Percentiles rank a stretch among this genome's conserved stretches.
These are phyloP conservation scores for Doryteuthis pealeii DNA, from an alignment of 1,140 invertebrate species.

Conservation along the genomic window DNA sequence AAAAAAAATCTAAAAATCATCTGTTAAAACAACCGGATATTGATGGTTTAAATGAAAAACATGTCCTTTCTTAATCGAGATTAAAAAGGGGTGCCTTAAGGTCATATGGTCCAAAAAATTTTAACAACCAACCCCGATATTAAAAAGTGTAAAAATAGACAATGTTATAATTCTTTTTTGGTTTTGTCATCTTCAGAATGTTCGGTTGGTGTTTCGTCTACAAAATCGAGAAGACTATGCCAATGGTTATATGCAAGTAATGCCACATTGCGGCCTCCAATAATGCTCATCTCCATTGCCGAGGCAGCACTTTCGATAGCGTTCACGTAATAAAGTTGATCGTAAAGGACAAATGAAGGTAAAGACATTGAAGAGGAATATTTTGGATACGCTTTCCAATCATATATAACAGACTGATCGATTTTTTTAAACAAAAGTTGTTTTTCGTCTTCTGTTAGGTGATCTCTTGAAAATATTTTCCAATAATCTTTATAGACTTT, in stretches of 20 bases:
- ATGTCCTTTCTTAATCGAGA: no score
- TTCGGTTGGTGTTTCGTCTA: conserved; percentile 39
- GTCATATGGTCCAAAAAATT: no score
- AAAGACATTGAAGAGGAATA: conserved; percentile 60
- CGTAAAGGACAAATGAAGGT: conserved; percentile 65
- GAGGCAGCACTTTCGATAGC: conserved; percentile 72
- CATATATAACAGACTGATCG: conserved; percentile 51
- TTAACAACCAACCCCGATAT: no score
- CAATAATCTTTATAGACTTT: conserved; percentile 55
- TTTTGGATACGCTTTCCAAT: conserved; percentile 71
- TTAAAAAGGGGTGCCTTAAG: no score
- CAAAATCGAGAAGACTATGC: conserved; percentile 47
- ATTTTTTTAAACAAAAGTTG: conserved; percentile 63
- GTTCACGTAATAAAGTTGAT: conserved; percentile 69
- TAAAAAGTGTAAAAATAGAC: no score
- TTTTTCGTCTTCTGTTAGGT: conserved; percentile 60
- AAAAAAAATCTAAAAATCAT: no score
- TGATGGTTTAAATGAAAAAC: no score
- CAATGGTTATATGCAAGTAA: conserved; percentile 63
- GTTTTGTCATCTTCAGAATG: not conserved
- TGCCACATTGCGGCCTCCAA: conserved; percentile 70
- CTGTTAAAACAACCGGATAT: no score
- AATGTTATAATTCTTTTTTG: conserved; percentile 27
- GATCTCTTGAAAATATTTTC: conserved; percentile 67
- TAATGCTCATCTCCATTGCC: conserved; percentile 74